These are phyloP conservation scores for Caenorhabditis becei DNA, from an alignment of 2,888 invertebrate species.

Conservation along the genomic window DNA sequence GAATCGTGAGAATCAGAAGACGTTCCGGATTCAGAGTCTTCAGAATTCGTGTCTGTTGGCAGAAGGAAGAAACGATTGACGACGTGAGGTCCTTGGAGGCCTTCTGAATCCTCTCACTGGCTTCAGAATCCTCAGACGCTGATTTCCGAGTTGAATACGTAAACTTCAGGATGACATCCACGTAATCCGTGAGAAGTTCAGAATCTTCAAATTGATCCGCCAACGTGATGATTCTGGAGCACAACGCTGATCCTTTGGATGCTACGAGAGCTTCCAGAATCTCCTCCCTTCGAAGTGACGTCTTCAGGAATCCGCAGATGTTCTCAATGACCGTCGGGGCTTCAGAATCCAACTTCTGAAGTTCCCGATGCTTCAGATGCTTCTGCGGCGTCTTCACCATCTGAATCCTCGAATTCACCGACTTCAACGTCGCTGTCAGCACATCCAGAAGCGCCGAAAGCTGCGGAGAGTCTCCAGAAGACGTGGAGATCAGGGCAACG, in stretches of 20 bases:
- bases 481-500: conserved; percentile 5
- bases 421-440: conserved; percentile 23
- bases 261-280: conserved; percentile 2
- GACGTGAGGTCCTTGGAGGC: conserved; percentile 9
- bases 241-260: conserved; percentile 17
- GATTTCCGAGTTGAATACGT: conserved; percentile 10
- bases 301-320: not conserved
- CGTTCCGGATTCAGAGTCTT: conserved; percentile 1
- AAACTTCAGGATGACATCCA: conserved; percentile 15
- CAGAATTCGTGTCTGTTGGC: conserved; percentile 15
- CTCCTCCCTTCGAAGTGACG: not conserved
- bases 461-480: conserved; percentile 21
- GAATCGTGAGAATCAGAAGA: conserved; percentile 19
- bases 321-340: not conserved
- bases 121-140: not conserved
- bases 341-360: conserved; percentile 4
- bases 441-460: conserved; percentile 49
- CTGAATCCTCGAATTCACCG: not conserved
- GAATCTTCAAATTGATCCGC: conserved; percentile 19
- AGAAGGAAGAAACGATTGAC: conserved; percentile 3
- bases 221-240: conserved; percentile 20
- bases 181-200: conserved; percentile 6
- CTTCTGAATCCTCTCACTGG: conserved; percentile 2
- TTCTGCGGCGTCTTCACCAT: not conserved
- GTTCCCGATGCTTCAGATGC: conserved; percentile 17